A percentile compares a stretch with the other conserved stretches of the same genome.
These are phyloP conservation scores for Drosophila ohnishii DNA, from an alignment of 1,140 invertebrate genomes.

Conservation along the genomic window DNA sequence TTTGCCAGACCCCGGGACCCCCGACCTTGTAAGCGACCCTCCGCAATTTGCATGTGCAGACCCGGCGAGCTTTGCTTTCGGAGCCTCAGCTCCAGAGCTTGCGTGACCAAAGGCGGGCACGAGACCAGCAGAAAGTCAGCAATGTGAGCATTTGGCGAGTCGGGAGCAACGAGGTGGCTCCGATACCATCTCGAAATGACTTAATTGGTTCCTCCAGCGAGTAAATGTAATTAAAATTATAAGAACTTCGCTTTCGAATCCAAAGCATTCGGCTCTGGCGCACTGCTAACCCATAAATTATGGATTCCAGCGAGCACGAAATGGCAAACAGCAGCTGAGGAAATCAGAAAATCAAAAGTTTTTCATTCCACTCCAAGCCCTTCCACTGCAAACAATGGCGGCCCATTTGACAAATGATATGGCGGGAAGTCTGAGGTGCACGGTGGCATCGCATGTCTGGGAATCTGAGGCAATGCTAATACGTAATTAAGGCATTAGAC, in stretches of 20 bases:
- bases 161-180: conserved; percentile 23
- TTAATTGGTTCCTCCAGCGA: conserved; percentile 50
- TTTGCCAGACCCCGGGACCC: conserved; percentile 40
- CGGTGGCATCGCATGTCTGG: conserved; percentile 63
- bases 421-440: conserved; percentile 5
- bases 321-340: conserved; percentile 6
- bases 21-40: conserved; percentile 29
- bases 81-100: conserved; percentile 39
- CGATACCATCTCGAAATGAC: conserved; percentile 56
- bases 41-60: conserved; percentile 61
- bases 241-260: conserved; percentile 61
- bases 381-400: conserved; percentile 63
- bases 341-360: conserved; percentile 52
- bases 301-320: conserved; percentile 54
- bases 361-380: conserved; percentile 42
- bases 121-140: conserved; percentile 36
- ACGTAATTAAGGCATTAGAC: conserved; percentile 70
- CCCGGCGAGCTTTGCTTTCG: conserved; percentile 24
- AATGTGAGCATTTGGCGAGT: conserved; percentile 44
- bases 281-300: conserved; percentile 76
- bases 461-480: conserved; percentile 57
- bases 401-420: conserved; percentile 63
- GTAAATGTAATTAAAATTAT: conserved; percentile 47
- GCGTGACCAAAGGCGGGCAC: conserved; percentile 62
- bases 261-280: conserved; percentile 33